Percentiles rank a stretch among this genome's conserved stretches.
Evolutionary conservation across 1,140 invertebrate genomes (phyloP).

Genomic region (Saccostrea glomerata): DNA sequence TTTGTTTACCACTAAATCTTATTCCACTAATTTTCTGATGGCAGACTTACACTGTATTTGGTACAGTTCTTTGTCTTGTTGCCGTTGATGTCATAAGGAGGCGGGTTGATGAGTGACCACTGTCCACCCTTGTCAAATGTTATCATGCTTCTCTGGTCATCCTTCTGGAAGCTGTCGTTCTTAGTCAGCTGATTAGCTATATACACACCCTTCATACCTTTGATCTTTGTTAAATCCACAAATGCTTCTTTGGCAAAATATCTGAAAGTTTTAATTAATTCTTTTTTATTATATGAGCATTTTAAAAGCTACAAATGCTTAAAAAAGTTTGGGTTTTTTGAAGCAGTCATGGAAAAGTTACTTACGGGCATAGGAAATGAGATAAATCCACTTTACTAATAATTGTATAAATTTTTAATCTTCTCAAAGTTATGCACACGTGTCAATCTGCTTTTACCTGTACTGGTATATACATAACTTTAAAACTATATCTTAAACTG

Average conservation of each 20-base stretch:
- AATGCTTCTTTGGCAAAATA: conserved; percentile 89
- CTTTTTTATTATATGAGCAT: too few relatives aligned
- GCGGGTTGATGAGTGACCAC: conserved; percentile 69
- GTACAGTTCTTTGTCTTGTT: conserved; percentile 59
- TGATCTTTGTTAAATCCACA: conserved; percentile 93
- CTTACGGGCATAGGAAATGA: too few relatives aligned
- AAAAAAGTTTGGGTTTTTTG: too few relatives aligned
- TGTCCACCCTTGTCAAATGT: conserved; percentile 87
- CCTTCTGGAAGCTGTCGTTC: conserved; percentile 50
- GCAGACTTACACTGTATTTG: background rate
- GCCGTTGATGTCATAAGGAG: conserved; percentile 45
- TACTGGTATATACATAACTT: too few relatives aligned
- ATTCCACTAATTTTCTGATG: background rate
- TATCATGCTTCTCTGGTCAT: conserved; percentile 85
- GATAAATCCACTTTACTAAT: too few relatives aligned
- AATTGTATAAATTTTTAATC: too few relatives aligned
- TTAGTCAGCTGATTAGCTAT: conserved; percentile 87
- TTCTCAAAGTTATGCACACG: too few relatives aligned
- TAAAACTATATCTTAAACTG: background rate
- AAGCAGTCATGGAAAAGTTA: too few relatives aligned
- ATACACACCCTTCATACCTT: conserved; percentile 92
- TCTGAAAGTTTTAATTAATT: conserved; percentile 77
- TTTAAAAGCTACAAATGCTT: too few relatives aligned
- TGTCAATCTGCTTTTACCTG: too few relatives aligned
- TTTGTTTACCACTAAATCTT: too few relatives aligned